These are phyloP conservation scores for Pristionchus arcanus DNA, from an alignment of 2,888 invertebrate species.

Conservation along the genomic window DNA sequence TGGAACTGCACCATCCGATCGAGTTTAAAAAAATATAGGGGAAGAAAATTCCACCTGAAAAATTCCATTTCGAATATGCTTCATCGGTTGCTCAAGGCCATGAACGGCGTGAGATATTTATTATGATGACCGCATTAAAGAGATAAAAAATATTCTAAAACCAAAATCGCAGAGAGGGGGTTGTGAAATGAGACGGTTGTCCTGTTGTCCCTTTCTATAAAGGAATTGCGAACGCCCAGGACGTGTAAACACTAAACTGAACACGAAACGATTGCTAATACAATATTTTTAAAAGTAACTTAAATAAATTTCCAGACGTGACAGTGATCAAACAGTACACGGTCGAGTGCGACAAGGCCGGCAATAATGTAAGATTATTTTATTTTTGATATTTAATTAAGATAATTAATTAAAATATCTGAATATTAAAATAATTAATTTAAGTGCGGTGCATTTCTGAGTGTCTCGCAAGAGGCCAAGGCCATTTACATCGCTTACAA, in stretches of 20 bases:
- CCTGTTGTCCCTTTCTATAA: no score
- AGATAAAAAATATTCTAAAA: background rate
- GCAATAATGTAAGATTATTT: constrained; percentile 60
- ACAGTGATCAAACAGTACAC: constrained; percentile 69
- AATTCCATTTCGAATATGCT: background rate
- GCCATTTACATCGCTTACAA: constrained; percentile 77
- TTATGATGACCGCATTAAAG: no score
- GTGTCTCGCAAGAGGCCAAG: constrained; percentile 75
- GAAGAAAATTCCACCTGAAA: background rate
- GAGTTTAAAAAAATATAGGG: no score
- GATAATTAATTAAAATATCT: constrained; percentile 19
- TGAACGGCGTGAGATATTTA: background rate
- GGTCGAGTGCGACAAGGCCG: constrained; percentile 75
- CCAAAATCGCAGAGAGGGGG: no score
- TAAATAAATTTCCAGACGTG: constrained; percentile 1
- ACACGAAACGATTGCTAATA: no score
- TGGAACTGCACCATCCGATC: no score
- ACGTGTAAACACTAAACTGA: no score
- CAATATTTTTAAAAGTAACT: no score
- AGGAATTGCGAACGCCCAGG: no score
- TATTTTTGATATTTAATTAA: no score
- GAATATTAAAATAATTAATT: background rate
- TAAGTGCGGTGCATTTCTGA: constrained; percentile 74
- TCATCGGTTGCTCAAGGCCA: background rate
- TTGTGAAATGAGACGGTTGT: no score